Conservation (phyloP, 1,140 invertebrate species). For the Atopsyche davidsoni region DNA sequence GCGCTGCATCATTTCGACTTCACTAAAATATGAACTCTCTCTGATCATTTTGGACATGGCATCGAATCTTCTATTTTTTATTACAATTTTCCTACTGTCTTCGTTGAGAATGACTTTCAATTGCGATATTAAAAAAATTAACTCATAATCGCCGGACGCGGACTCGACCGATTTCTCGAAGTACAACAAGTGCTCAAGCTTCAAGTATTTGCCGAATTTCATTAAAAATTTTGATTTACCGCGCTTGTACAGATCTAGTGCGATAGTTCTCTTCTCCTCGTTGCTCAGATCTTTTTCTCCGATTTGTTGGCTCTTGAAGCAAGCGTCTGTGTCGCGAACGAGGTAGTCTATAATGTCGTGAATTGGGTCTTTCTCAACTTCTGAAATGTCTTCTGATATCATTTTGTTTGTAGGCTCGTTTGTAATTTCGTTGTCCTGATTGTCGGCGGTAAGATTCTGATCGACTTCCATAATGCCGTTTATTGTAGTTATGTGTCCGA, state of each 20-base stretch:
- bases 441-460: too few species aligned
- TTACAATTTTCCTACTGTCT: conserved; percentile 48
- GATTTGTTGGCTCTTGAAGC: conserved; percentile 73
- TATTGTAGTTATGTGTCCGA: too few species aligned
- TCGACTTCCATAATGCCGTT: too few species aligned
- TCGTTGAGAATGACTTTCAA: conserved; percentile 52
- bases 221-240: conserved; percentile 64
- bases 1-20: conserved; percentile 86
- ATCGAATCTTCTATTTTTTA: conserved; percentile 76
- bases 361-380: too few species aligned
- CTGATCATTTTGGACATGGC: conserved; percentile 69
- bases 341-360: conserved; percentile 46
- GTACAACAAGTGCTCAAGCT: conserved; percentile 58
- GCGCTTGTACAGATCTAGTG: conserved; percentile 56
- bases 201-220: conserved; percentile 70
- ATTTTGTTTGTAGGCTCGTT: too few species aligned
- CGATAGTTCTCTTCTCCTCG: conserved; percentile 65
- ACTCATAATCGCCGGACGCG: conserved; percentile 50
- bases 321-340: conserved; percentile 41
- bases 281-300: conserved; percentile 64
- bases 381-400: too few species aligned
- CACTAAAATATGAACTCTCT: conserved; percentile 80
- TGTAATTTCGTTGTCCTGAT: too few species aligned
- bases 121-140: conserved; percentile 54
- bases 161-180: conserved; percentile 49